phyloP scores from a whole-genome alignment of 2,797 vertebrate genomes.

The Galagoides demidoff region DNA sequence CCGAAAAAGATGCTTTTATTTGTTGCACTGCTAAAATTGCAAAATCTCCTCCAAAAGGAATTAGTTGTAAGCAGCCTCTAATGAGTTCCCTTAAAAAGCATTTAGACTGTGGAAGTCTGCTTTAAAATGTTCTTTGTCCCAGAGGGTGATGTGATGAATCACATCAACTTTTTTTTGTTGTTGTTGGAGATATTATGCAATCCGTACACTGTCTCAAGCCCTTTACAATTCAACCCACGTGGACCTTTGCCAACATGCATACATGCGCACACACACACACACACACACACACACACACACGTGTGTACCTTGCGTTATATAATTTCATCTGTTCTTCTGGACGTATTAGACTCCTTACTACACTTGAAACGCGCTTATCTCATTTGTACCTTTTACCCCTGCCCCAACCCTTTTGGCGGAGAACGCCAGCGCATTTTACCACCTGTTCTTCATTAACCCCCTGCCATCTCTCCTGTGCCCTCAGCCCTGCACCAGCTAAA shows the following conservation, averaged over 20 bases:
- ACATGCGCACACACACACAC: neutral
- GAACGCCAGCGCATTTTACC: neutral
- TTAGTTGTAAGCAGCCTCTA: neutral
- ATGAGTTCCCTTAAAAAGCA: conserved; percentile 3
- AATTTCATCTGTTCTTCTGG: neutral
- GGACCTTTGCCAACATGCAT: neutral
- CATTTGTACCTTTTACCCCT: neutral
- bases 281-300: neutral
- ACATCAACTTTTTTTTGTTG: neutral
- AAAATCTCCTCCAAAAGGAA: conserved; percentile 29
- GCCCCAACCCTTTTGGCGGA: neutral
- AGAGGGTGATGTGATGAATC: neutral
- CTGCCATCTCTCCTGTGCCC: neutral
- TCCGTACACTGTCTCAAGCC: neutral
- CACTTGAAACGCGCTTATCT: neutral
- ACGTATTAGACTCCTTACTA: neutral
- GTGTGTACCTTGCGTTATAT: neutral
- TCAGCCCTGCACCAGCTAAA: neutral
- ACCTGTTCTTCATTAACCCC: neutral
- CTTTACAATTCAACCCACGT: neutral
- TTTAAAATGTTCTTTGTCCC: conserved; percentile 27
- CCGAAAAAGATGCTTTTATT: neutral
- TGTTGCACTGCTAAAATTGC: neutral
- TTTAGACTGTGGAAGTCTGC: neutral
- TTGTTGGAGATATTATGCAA: neutral